Base-by-base conservation (phyloP, 2,113 vertebrate genomes). In the Gorsachius goisagi region DNA sequence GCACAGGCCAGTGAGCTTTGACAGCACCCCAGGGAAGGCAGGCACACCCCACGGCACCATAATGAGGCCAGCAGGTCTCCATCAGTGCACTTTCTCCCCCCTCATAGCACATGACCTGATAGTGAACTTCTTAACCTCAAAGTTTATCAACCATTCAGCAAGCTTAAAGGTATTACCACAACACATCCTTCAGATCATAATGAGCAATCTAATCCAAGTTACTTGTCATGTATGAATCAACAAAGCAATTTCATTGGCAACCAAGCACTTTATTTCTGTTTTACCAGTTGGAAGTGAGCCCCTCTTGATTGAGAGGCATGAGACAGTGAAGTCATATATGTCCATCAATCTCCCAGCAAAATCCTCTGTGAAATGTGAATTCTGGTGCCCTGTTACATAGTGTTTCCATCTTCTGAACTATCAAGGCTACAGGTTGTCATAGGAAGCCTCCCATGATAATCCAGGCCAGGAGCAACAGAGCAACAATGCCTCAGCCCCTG, bases 51-150 rank as follows among this genome's bases (percentile, higher is more conserved):
- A 3, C 2, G 11, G 55, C 50, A 41, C 60, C 2, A 5, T 62
- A 63, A 68, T 39, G 55, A 94, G 91, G 82, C 89, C 94, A 90
- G 69, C 50, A 90, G 64, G 85, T 93, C 91, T 89, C 84, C 80
- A 63, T 62, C 85, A 59, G 66, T 32, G 76, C 85, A 44, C 85
- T 91, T 64, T 68, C 37, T 45, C 24, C 49, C 49, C 22, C 20
- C 35, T 62, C 37, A 2, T 20, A 79, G 81, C 19, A 4, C 77
- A 71, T 88, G 88, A 94, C 72, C 68, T 88, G 85, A 96, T 37
- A 96, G 68, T 49, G 74, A 86, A 74, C 89, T 86, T 91, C 92
- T 73, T 91, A 94, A 95, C 94, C 85, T 85, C 86, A 37, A 85
- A 37, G 76, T 95, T 95, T 90, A 95, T 75, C 93, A 72, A 53